Evolutionary conservation across 2,797 vertebrate genomes (phyloP).

Genomic region (Calcarius lapponicus): DNA sequence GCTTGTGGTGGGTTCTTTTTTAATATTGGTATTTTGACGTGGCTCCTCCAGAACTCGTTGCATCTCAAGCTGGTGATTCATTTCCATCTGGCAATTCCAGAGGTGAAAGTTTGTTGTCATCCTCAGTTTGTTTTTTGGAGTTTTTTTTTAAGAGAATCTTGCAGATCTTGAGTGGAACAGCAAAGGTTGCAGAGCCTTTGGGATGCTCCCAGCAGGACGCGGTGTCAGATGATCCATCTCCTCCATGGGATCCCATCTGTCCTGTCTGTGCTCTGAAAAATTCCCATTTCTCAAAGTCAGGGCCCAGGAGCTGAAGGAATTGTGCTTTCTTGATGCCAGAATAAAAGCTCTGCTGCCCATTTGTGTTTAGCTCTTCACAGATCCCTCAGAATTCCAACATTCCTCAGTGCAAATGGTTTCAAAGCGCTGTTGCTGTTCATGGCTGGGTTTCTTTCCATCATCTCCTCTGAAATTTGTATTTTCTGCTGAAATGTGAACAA

Average conservation of each 20-base stretch:
- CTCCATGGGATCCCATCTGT: background rate
- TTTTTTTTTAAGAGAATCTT: background rate
- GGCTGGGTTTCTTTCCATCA: background rate
- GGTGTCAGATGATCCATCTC: background rate
- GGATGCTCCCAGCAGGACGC: background rate
- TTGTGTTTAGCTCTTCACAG: background rate
- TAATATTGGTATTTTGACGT: background rate
- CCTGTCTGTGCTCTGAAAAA: background rate
- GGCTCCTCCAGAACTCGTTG: background rate
- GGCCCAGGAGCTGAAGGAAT: background rate
- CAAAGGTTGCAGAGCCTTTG: background rate
- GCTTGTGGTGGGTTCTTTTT: background rate
- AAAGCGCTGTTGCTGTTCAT: background rate
- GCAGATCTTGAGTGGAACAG: background rate
- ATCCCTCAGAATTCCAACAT: background rate
- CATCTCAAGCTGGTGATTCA: background rate
- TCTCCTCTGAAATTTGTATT: background rate
- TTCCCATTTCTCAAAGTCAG: background rate
- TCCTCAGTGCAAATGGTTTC: background rate
- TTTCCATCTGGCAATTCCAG: background rate
- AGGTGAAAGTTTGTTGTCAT: background rate
- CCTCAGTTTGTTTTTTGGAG: fast-evolving
- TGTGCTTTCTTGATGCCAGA: background rate
- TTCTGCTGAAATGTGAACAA: background rate
- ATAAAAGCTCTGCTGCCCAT: background rate